Conservation (phyloP, 2,888 invertebrate species). For the Acheta domesticus region DNA sequence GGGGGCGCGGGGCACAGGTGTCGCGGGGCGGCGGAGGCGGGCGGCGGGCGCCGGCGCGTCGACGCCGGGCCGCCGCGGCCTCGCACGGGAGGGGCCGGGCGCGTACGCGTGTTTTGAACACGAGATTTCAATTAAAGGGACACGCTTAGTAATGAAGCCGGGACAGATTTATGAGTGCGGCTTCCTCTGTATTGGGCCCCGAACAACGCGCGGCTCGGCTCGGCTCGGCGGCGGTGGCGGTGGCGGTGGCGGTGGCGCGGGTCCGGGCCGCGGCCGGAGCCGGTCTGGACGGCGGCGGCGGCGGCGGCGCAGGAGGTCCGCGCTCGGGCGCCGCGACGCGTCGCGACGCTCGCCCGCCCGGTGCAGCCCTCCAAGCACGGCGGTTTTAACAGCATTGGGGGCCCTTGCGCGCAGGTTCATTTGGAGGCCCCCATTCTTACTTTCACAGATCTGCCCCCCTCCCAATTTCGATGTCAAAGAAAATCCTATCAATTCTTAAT, state of each 20-base stretch:
- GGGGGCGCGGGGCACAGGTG: background rate
- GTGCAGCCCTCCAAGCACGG: too few relatives aligned
- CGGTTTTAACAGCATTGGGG: too few relatives aligned
- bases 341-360: background rate
- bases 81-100: background rate
- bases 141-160: conserved; percentile 56
- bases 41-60: background rate
- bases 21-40: background rate
- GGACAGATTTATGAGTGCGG: conserved; percentile 34
- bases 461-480: too few relatives aligned
- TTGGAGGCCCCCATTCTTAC: too few relatives aligned
- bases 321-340: background rate
- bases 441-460: too few relatives aligned
- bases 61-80: background rate
- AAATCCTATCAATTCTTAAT: too few relatives aligned
- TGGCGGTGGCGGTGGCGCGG: background rate
- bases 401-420: too few relatives aligned
- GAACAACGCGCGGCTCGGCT: background rate
- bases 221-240: background rate
- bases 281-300: background rate
- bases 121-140: conserved; percentile 61
- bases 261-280: background rate
- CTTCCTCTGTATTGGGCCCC: background rate
- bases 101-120: conserved; percentile 44
- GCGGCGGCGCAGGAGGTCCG: background rate